Conservation (phyloP, 2,797 vertebrate species). For the Gambusia yucatana region DNA sequence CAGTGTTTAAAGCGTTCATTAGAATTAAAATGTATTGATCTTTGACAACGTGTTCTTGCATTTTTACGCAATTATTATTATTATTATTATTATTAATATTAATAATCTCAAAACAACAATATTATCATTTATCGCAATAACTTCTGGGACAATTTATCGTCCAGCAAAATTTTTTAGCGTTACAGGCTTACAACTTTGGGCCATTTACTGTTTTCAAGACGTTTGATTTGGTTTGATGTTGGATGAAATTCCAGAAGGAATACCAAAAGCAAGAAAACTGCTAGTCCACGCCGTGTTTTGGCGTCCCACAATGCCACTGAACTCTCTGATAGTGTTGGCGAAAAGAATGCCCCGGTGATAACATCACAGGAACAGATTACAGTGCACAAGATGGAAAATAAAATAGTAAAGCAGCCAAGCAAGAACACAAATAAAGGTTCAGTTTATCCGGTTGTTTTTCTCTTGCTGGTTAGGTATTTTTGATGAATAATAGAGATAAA, state of each 20-base stretch:
- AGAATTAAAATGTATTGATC: too few relatives aligned
- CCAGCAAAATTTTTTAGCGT: too few relatives aligned
- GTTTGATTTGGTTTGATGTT: neutral
- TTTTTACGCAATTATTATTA: too few relatives aligned
- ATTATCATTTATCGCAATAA: too few relatives aligned
- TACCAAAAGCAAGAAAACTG: neutral
- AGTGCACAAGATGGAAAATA: neutral
- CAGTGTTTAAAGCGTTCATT: too few relatives aligned
- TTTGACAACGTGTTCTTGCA: too few relatives aligned
- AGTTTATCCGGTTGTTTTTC: neutral
- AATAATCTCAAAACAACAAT: too few relatives aligned
- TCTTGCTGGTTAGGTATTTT: neutral
- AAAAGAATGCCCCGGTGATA: neutral
- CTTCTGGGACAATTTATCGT: too few relatives aligned
- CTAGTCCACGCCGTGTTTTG: neutral
- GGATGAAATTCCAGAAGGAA: neutral
- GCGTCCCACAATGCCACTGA: neutral
- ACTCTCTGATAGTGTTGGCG: neutral
- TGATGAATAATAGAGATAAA: neutral
- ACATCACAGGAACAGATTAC: neutral
- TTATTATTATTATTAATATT: too few relatives aligned
- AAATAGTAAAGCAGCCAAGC: neutral
- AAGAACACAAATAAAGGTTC: neutral
- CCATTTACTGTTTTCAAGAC: neutral
- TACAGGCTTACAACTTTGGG: too few relatives aligned